A percentile compares a stretch with the other conserved stretches of the same genome.
These are phyloP conservation scores for Sogatella furcifera DNA, from an alignment of 1,140 invertebrate genomes.

Conservation along the genomic window DNA sequence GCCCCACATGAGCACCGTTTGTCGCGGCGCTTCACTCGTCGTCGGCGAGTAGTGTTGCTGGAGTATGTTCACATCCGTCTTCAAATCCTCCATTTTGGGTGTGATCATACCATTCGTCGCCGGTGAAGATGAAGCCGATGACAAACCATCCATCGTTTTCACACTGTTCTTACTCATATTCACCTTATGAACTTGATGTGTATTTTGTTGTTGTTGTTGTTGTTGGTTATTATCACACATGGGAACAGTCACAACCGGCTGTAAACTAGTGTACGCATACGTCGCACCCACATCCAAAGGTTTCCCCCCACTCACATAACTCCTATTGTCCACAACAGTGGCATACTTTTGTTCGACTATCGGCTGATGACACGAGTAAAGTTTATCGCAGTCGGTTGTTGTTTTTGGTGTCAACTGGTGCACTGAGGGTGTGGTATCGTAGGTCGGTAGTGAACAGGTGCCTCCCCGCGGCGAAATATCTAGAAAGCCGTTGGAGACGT, in stretches of 20 bases:
- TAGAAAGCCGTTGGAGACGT: slow-evolving; percentile 69
- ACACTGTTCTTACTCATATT: slow-evolving; percentile 13
- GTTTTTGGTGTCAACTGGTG: slow-evolving; percentile 31
- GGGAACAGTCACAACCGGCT: slow-evolving; percentile 33
- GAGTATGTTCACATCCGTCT: slow-evolving; percentile 38
- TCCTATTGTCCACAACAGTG: slow-evolving; percentile 35
- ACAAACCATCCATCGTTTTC: slow-evolving; percentile 39
- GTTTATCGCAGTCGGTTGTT: slow-evolving; percentile 37
- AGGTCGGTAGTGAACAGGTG: slow-evolving; percentile 35
- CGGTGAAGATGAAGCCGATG: slow-evolving; percentile 41
- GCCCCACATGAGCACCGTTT: slow-evolving; percentile 81
- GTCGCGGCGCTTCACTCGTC: slow-evolving; percentile 45
- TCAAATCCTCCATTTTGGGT: slow-evolving; percentile 52
- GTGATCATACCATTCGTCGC: slow-evolving; percentile 43
- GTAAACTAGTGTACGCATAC: slow-evolving; percentile 7
- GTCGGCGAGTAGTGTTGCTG: slow-evolving; percentile 37
- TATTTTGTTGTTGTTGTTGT: background rate
- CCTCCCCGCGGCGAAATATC: slow-evolving; percentile 44
- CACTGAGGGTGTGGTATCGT: slow-evolving; percentile 41
- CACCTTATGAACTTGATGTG: slow-evolving; percentile 13
- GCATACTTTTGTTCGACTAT: slow-evolving; percentile 32
- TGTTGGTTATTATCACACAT: slow-evolving; percentile 18
- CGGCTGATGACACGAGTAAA: slow-evolving; percentile 44
- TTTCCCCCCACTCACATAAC: slow-evolving; percentile 41
- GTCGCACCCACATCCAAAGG: slow-evolving; percentile 35